phyloP scores from a whole-genome alignment of 2,888 invertebrate species.

The Stramonita haemastoma region DNA sequence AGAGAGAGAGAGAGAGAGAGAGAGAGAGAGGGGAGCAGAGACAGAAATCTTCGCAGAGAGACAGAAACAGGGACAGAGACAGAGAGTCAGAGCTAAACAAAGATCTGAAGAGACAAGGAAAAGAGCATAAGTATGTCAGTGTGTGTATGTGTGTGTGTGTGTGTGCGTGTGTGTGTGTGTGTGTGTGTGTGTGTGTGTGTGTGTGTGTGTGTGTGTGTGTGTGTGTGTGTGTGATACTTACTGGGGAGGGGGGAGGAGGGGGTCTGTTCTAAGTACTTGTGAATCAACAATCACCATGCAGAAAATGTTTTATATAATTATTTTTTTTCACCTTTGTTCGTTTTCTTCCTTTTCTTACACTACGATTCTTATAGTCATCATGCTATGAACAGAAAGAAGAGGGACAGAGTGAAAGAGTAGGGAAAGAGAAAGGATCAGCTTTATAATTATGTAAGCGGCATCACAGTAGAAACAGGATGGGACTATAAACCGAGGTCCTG shows the following conservation, averaged over 20 bases:
- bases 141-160: slow-evolving; percentile 6
- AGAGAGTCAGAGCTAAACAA: background rate
- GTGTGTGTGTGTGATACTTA: background rate
- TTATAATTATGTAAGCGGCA: too few species aligned
- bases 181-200: background rate
- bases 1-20: slow-evolving; percentile 10
- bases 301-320: background rate
- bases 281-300: background rate
- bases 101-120: background rate
- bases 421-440: too few species aligned
- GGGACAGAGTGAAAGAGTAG: too few species aligned
- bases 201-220: background rate
- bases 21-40: background rate
- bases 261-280: too few species aligned
- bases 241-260: too few species aligned
- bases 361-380: background rate
- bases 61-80: background rate
- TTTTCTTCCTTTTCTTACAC: background rate
- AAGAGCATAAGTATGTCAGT: background rate
- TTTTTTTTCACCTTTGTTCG: background rate
- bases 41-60: background rate
- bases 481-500: too few species aligned
- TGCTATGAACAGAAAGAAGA: too few species aligned
- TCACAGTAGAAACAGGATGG: too few species aligned
- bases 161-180: background rate